Base-by-base conservation (phyloP, 2,797 vertebrate genomes). In the Notoglanidium macrostoma region DNA sequence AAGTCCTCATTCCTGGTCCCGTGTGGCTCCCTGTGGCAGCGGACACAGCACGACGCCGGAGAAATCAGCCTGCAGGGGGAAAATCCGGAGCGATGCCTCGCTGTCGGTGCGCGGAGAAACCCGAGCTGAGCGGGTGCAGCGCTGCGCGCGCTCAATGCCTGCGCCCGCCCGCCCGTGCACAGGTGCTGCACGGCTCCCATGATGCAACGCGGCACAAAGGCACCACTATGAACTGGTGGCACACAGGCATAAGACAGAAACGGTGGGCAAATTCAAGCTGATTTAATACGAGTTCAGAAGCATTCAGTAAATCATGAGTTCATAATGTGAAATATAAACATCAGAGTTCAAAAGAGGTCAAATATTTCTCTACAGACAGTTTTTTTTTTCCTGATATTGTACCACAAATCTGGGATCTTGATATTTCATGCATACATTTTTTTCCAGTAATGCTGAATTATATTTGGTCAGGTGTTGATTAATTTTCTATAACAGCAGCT, bases 131-230 rank as follows among this genome's bases (percentile, higher is more conserved):
- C 88, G 90, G 92, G 93, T 94, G 89, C 90, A 93, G 94, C 91
- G 92, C 93, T 84, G 91, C 78, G 90, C 90, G 89, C 91, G 93
- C 94, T 95, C 94, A 95, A 90, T 92, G 93, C 92, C 92, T 85
- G 91, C 91, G 63, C 89, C 94, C 94, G 61, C 89, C 94, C 94
- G 94, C 94, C 92, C 92, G 91, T 89, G 91, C 61, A 93, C 95
- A 95, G 94, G 95, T 95, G 95, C 95, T 92, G 94, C 93, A 92
- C 92, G 87, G 92, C 93, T 92, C 95, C 95, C 96, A 95, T 90
- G 93, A 96, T 96, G 96, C 96, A 96, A 84, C 81, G 95, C 94
- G 94, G 92, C 91, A 96, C 95, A 96, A 96, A 94, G 94, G 88
- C 91, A 88, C 90, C 93, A 94, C 95, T 96, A 96, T 96, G 92